Evolutionary conservation across 2,797 vertebrate species (phyloP), one percentile per base, ranked within the genome.

Genomic region (Onychomys leucogaster): DNA sequence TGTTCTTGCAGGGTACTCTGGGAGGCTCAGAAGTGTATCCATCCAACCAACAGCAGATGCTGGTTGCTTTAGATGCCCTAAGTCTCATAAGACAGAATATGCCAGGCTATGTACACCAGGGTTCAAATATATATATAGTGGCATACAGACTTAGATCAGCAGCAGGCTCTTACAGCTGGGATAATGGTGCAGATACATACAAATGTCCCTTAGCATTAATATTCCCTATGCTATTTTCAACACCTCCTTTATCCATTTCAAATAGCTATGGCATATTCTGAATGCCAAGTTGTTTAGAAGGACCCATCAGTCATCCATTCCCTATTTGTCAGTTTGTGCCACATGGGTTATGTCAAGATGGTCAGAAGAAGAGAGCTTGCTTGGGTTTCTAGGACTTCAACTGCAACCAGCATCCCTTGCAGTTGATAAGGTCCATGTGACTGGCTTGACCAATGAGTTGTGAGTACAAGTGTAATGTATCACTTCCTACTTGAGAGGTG

Each of bases 11-110:
- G 57, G 0, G 7, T 52, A 92, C 23, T 84, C 73, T 49, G 29
- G 19, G 88, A 89, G 87, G 8, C 12, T 37, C 85, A 96, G 95
- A 96, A 97, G 84, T 5, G 92, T 93, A 94, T 91, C 94, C 93
- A 94, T n/a, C 77, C 96, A 97, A 96, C 96, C 96, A 97, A 97
- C 37, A 95, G 67, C 49, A 97, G 95, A 83, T 63, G 90, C 93
- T 96, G 59, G 94, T 97, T 94, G 84, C n/a, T 95, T 65, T 91
- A 92, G 88, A 69, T 95, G 83, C 25, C 76, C 82, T 91, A 43
- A 46, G 13, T 75, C 89, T 92, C 80, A 92, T 34, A 90, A 95
- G 88, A 95, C 16, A 19, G n/a, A 92, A 67, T 57, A 65, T 87
- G 93, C 95, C 63, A 86, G 90, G n/a, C 17, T 90, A 14, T 49